Evolutionary conservation across 2,113 vertebrate genomes (phyloP).

Genomic region (Podiceps cristatus): DNA sequence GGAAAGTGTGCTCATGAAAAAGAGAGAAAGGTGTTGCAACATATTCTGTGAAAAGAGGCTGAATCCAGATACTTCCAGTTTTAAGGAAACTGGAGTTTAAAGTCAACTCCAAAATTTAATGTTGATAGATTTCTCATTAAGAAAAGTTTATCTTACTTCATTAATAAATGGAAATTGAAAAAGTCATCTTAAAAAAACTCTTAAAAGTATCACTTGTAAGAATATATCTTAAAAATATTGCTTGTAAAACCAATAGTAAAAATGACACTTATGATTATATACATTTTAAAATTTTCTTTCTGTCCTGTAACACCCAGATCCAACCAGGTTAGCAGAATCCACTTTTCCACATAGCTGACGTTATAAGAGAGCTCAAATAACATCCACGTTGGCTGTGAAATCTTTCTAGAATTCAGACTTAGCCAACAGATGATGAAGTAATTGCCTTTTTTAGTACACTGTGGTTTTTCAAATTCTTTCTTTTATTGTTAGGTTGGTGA

Average conservation of each 20-base stretch:
- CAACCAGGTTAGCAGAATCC: neutral
- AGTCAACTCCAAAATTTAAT: neutral
- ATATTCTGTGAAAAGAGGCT: neutral
- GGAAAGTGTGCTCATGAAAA: neutral
- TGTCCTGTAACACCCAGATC: neutral
- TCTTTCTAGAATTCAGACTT: neutral
- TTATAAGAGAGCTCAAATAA: neutral
- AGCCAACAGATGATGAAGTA: neutral
- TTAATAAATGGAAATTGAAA: neutral
- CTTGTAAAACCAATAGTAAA: neutral
- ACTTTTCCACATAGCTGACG: neutral
- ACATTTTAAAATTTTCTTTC: neutral
- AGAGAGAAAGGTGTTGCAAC: neutral
- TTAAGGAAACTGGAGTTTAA: neutral
- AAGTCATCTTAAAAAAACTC: neutral
- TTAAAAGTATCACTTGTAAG: neutral
- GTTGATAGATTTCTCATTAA: neutral
- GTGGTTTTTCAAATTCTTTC: neutral
- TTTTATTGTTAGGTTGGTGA: neutral
- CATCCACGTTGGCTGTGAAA: neutral
- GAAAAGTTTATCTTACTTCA: neutral
- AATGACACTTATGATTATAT: neutral
- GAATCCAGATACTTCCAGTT: neutral
- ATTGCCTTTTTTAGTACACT: neutral
- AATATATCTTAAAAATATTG: neutral